A percentile compares a stretch with the other conserved stretches of the same genome.
phyloP scores from a whole-genome alignment of 37 sponge, comb jelly and placozoan genomes.

The Sycon ciliatum region DNA sequence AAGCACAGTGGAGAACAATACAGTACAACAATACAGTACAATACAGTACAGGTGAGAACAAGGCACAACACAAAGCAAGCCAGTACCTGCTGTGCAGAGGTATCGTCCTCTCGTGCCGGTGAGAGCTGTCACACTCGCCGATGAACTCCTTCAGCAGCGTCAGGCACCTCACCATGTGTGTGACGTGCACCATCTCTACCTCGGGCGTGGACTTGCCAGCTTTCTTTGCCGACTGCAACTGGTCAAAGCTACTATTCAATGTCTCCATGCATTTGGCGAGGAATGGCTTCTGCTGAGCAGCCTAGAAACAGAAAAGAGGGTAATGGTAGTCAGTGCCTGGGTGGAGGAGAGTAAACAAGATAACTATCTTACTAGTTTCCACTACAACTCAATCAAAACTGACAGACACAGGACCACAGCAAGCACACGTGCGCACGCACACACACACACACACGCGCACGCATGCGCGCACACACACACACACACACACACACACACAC shows the following conservation, averaged over 20 bases:
- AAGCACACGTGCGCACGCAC: too few relatives aligned
- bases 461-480: too few relatives aligned
- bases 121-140: slow-evolving; percentile 68
- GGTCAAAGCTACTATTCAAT: slow-evolving; percentile 12
- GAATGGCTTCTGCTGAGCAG: not conserved
- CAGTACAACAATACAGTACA: not conserved
- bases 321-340: too few relatives aligned
- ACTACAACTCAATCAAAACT: too few relatives aligned
- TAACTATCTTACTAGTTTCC: too few relatives aligned
- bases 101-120: slow-evolving; percentile 64
- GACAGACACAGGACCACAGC: too few relatives aligned
- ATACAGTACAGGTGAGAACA: not conserved
- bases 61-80: not conserved
- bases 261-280: not conserved
- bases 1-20: not conserved
- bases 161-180: slow-evolving; percentile 59
- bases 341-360: too few relatives aligned
- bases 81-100: slow-evolving; percentile 74
- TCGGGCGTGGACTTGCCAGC: not conserved
- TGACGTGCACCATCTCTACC: not conserved
- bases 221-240: not conserved
- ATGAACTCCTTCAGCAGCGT: slow-evolving; percentile 70
- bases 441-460: too few relatives aligned
- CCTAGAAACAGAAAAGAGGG: too few relatives aligned
- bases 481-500: not conserved